phyloP scores from a whole-genome alignment of 1,140 invertebrate species.

The Vanessa tameamea region DNA sequence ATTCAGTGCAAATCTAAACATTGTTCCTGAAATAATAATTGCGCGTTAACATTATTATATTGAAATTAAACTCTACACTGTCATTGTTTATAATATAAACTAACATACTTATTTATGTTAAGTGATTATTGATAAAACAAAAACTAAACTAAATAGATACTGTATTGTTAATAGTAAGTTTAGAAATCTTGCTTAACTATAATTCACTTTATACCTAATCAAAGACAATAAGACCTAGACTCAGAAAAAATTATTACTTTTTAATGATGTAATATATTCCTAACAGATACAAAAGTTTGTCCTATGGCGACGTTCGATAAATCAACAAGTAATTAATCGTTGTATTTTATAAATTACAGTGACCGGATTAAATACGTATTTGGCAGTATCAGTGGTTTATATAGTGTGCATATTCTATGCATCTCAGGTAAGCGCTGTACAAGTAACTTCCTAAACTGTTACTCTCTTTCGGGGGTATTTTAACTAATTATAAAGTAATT shows the following conservation, averaged over 20 bases:
- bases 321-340: background rate
- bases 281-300: no score
- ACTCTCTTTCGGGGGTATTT: background rate
- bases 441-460: background rate
- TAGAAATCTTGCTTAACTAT: no score
- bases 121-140: no score
- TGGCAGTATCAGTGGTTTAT: slow-evolving; percentile 93
- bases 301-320: no score
- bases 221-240: no score
- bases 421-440: slow-evolving; percentile 77
- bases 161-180: no score
- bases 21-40: background rate
- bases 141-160: no score
- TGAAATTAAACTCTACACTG: background rate
- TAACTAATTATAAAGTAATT: slow-evolving; percentile 14
- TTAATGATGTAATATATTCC: no score
- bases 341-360: slow-evolving; percentile 57
- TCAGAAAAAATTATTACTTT: no score
- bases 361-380: slow-evolving; percentile 76
- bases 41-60: no score
- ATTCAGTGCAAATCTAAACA: background rate
- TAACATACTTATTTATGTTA: background rate
- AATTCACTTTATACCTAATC: no score
- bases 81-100: background rate
- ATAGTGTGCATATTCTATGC: slow-evolving; percentile 96